phyloP scores from a whole-genome alignment of 2,888 invertebrate genomes.

The Stenodera caucasica region DNA sequence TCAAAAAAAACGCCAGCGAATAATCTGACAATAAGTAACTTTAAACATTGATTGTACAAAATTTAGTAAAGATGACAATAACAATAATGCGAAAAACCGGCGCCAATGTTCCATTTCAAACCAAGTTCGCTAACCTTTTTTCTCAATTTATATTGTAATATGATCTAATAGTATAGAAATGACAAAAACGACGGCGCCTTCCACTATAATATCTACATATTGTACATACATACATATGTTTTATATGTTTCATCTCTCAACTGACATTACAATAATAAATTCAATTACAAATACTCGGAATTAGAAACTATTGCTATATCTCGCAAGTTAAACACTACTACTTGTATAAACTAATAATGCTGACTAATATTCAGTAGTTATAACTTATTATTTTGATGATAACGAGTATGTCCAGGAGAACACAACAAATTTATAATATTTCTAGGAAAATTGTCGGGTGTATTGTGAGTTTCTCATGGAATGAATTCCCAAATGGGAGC shows the following conservation, averaged over 20 bases:
- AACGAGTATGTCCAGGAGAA: not conserved
- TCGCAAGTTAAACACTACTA: not conserved
- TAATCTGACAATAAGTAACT: too few relatives aligned
- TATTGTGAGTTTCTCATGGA: not conserved
- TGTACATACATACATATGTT: not conserved
- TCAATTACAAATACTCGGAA: conserved; percentile 4
- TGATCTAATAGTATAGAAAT: conserved; percentile 3
- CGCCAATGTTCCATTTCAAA: not conserved
- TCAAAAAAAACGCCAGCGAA: too few relatives aligned
- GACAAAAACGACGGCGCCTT: conserved; percentile 6
- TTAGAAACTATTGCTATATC: not conserved
- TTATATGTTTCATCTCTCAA: not conserved
- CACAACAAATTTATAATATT: not conserved
- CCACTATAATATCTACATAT: not conserved
- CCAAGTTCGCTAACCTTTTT: conserved; percentile 2
- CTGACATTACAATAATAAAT: not conserved
- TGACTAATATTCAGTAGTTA: not conserved
- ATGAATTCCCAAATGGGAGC: not conserved
- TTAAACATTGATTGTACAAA: too few relatives aligned
- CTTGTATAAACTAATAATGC: not conserved
- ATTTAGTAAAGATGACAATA: not conserved
- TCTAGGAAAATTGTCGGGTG: not conserved
- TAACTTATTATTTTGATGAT: not conserved
- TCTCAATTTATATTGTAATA: not conserved
- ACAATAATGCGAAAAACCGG: not conserved